These are phyloP conservation scores for Mormyrus iriodes DNA, from an alignment of 2,113 vertebrate genomes.

Conservation along the genomic window DNA sequence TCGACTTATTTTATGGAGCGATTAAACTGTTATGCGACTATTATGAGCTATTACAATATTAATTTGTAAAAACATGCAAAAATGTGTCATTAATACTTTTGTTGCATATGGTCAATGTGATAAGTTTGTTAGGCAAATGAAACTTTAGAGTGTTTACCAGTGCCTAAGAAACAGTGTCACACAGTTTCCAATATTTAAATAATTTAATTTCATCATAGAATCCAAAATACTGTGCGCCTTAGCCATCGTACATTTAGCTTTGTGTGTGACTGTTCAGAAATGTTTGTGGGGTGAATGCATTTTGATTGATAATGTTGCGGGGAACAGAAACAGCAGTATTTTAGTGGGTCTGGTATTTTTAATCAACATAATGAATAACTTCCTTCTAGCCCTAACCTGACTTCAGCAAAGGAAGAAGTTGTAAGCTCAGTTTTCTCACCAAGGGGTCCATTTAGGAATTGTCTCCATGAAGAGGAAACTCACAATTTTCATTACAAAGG, in stretches of 20 bases:
- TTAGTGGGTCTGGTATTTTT: not conserved
- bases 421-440: slow-evolving; percentile 46
- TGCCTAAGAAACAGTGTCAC: not conserved
- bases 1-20: not conserved
- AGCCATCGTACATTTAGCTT: not conserved
- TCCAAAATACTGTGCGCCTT: not conserved
- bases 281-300: not conserved
- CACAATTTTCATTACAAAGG: slow-evolving; percentile 64
- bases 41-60: not conserved
- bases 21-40: not conserved
- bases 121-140: not conserved
- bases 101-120: not conserved
- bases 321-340: not conserved
- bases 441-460: slow-evolving; percentile 61
- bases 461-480: slow-evolving; percentile 60
- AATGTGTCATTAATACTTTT: not conserved
- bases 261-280: not conserved
- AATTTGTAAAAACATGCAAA: not conserved
- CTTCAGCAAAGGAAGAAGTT: slow-evolving; percentile 35
- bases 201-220: not conserved
- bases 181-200: not conserved
- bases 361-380: slow-evolving; percentile 20
- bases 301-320: not conserved
- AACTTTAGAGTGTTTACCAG: not conserved
- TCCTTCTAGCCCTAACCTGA: slow-evolving; percentile 24